phyloP scores from a whole-genome alignment of 2,888 invertebrate genomes.

The Cantharis rustica region DNA sequence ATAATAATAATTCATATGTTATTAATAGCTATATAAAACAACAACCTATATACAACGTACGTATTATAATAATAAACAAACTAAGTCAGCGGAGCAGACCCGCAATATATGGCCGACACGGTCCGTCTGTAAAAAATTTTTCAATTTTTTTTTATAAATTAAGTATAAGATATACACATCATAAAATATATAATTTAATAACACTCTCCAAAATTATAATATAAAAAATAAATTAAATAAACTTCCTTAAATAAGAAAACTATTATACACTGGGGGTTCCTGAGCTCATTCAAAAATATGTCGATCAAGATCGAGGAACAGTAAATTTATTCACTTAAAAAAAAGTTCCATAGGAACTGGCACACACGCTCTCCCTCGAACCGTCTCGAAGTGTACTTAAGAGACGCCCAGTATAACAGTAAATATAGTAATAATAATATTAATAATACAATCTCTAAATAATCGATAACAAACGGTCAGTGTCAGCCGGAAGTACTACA shows the following conservation, averaged over 20 bases:
- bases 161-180: constrained; percentile 34
- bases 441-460: constrained; percentile 24
- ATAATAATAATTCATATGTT: constrained; percentile 56
- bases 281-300: background rate
- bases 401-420: constrained; percentile 10
- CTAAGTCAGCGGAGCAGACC: constrained; percentile 45
- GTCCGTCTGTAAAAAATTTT: constrained; percentile 32
- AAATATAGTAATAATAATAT: constrained; percentile 12
- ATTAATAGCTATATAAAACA: constrained; percentile 59
- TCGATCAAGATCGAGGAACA: constrained; percentile 1
- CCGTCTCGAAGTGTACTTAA: constrained; percentile 4
- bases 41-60: constrained; percentile 58
- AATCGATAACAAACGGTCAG: constrained; percentile 36
- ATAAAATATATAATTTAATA: constrained; percentile 50
- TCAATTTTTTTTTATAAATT: constrained; percentile 2
- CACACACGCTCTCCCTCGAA: constrained; percentile 2
- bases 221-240: constrained; percentile 56
- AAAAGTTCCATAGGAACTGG: constrained; percentile 5
- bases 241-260: constrained; percentile 19
- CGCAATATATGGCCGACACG: constrained; percentile 42
- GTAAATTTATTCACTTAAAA: background rate
- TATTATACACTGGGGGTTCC: constrained; percentile 16
- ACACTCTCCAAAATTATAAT: constrained; percentile 54
- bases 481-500: constrained; percentile 36
- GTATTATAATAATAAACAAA: constrained; percentile 51